Evolutionary conservation across 53 echinoderm and acorn worm species (phyloP).

Genomic region (Echinometra lucunter): DNA sequence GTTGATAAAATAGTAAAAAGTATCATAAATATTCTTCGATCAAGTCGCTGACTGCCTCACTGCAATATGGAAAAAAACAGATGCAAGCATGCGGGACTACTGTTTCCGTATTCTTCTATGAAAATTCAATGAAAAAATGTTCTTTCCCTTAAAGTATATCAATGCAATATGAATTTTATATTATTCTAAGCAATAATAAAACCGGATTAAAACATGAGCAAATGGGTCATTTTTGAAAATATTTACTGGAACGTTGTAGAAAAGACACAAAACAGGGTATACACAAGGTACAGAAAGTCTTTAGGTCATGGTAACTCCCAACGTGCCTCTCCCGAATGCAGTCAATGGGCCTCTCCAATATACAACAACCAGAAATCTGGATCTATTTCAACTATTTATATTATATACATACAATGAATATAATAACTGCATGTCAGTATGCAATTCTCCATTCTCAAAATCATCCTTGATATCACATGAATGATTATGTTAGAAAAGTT

Average conservation of each 20-base stretch:
- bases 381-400: slow-evolving; percentile 44
- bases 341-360: neutral
- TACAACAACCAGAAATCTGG: neutral
- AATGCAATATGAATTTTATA: neutral
- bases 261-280: neutral
- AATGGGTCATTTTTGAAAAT: neutral
- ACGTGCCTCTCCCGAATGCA: neutral
- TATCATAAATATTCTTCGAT: no score
- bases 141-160: neutral
- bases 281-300: neutral
- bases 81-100: slow-evolving; percentile 11
- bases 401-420: slow-evolving; percentile 40
- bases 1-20: no score
- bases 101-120: neutral
- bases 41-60: no score
- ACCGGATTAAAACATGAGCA: neutral
- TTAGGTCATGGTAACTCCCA: neutral
- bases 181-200: neutral
- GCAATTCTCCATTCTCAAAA: slow-evolving; percentile 14
- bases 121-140: neutral
- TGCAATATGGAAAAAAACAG: no score
- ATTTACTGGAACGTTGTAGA: neutral
- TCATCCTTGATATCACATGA: slow-evolving; percentile 11
- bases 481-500: slow-evolving; percentile 32
- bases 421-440: slow-evolving; percentile 49